phyloP scores from a whole-genome alignment of 2,113 vertebrate species.

The Phylloscopus trochiloides region DNA sequence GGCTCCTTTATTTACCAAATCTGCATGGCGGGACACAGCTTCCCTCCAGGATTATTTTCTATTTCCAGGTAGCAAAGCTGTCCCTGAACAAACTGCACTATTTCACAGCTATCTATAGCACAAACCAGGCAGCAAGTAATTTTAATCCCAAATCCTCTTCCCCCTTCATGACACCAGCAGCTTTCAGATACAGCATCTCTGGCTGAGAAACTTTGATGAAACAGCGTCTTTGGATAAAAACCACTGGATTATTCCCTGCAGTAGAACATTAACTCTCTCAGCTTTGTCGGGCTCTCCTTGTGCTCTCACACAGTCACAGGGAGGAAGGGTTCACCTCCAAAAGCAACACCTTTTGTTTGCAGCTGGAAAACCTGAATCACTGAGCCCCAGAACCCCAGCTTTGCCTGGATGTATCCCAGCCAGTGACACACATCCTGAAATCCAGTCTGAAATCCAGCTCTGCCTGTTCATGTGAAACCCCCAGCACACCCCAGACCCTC shows the following conservation, averaged over 20 bases:
- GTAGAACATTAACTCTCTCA: rapidly evolving
- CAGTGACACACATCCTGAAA: neutral
- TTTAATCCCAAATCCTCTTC: constrained; percentile 68
- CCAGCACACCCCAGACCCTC: neutral
- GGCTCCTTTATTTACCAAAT: constrained; percentile 4
- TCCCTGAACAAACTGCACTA: neutral
- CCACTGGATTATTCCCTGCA: neutral
- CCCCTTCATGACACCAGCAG: constrained; percentile 20
- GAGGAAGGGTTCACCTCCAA: neutral
- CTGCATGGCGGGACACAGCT: neutral
- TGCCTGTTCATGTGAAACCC: neutral
- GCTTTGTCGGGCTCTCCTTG: neutral
- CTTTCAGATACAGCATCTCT: neutral
- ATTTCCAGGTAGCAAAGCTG: constrained; percentile 69
- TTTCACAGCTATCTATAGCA: constrained; percentile 64
- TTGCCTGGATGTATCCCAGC: neutral
- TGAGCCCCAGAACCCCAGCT: neutral
- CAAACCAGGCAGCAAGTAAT: constrained; percentile 35
- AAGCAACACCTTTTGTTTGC: neutral
- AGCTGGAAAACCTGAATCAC: neutral
- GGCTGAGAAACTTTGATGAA: neutral
- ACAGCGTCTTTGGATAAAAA: neutral
- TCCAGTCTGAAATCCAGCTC: neutral
- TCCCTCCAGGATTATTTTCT: constrained; percentile 46
- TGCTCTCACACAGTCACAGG: neutral